A percentile compares a stretch with the other conserved stretches of the same genome.
These are phyloP conservation scores for Harpalus rufipes DNA, from an alignment of 2,888 invertebrate species.

Conservation along the genomic window DNA sequence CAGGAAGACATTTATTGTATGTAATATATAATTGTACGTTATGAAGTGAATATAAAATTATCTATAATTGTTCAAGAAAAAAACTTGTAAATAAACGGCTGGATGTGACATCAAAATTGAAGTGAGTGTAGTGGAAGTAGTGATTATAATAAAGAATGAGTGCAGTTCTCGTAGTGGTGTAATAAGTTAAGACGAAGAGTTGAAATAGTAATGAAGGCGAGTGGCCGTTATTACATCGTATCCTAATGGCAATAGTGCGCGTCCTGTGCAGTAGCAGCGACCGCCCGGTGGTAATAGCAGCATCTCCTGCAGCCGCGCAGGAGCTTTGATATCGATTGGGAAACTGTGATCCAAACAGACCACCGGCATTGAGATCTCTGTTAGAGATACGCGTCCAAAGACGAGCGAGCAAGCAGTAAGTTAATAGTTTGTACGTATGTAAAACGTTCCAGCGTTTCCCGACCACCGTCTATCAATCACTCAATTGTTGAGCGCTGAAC, in stretches of 20 bases:
- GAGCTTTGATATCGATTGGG: conserved; percentile 64
- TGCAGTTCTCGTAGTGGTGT: not conserved
- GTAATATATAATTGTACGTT: too few species aligned
- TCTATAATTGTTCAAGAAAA: too few species aligned
- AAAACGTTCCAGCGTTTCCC: conserved; percentile 46
- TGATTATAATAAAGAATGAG: conserved; percentile 12
- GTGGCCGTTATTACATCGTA: conserved; percentile 6
- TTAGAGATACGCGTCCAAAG: conserved; percentile 58
- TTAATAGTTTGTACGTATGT: conserved; percentile 67
- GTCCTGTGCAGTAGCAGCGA: conserved; percentile 39
- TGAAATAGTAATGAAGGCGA: conserved; percentile 32
- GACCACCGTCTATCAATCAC: conserved; percentile 29
- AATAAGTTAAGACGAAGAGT: not conserved
- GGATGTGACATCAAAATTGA: too few species aligned
- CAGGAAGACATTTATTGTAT: too few species aligned
- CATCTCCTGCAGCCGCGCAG: conserved; percentile 31
- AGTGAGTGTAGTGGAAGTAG: not conserved
- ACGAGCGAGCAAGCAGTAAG: conserved; percentile 60
- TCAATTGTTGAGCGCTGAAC: conserved; percentile 41
- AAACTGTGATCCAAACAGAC: conserved; percentile 67
- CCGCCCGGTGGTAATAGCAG: conserved; percentile 21
- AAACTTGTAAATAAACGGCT: too few species aligned
- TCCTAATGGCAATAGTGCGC: conserved; percentile 48
- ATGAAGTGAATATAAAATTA: too few species aligned
- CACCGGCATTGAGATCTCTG: conserved; percentile 67